Conservation (phyloP, 35 echinoderm and acorn worm genomes). For the Hemicentrotus pulcherrimus region DNA sequence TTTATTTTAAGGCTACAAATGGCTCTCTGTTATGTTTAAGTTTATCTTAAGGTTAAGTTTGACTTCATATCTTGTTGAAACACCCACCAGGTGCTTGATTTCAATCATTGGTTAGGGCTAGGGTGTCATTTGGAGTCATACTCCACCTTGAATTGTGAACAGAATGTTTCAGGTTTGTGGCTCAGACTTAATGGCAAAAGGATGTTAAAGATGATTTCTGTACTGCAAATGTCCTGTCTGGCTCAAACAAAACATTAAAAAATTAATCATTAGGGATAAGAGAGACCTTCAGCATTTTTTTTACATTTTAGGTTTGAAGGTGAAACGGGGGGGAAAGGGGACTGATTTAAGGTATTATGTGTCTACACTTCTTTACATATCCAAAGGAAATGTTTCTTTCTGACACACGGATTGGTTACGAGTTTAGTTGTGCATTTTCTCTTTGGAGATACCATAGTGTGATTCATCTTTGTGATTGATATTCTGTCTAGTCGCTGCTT, state of each 20-base stretch:
- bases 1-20: no score
- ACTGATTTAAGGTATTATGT: background rate
- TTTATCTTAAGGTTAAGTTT: no score
- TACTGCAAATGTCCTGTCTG: background rate
- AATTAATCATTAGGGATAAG: background rate
- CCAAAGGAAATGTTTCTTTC: background rate
- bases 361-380: background rate
- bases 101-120: no score
- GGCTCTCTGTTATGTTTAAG: no score
- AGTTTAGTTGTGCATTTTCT: background rate
- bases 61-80: no score
- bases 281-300: background rate
- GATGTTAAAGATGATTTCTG: background rate
- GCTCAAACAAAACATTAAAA: background rate
- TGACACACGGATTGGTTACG: background rate
- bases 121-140: no score
- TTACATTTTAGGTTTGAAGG: background rate
- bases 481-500: background rate
- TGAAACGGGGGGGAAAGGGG: background rate
- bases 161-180: no score
- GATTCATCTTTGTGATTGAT: constrained; percentile 1
- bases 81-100: no score
- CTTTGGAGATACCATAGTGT: background rate
- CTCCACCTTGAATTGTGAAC: no score
- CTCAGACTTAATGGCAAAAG: no score